Evolutionary conservation across 1,140 invertebrate species (phyloP), one percentile per base, ranked within the genome.

Genomic region (Achatina immaculata): DNA sequence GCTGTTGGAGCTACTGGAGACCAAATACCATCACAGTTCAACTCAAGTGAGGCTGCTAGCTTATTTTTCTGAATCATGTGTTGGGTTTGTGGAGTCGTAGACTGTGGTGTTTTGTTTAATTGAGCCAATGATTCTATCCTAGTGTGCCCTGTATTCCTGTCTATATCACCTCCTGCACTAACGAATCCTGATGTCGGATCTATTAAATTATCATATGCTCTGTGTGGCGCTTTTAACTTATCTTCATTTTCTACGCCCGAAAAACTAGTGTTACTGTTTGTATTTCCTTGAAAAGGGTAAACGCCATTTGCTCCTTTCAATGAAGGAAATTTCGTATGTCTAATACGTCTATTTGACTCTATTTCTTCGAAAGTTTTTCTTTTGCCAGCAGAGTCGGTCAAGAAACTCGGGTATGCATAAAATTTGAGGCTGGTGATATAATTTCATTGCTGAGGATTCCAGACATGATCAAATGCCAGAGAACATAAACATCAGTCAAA

Each of bases 181-280:
- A 91, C 87, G 83, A 91, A 91, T 1, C 89, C 89, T 19, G 90
- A 90, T 3, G 88, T 85, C 24, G 90, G 90, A 78, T 91, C 90
- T 28, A 91, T 84, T 66, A 88, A 87, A 69, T 89, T 90, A 45
- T 90, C 89, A 83, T 85, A 89, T 66, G 82, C 81, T 42, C 90
- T 82, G 55, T 85, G 88, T 14, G 90, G 90, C 3, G 88, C 90
- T 19, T 86, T 40, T 55, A 84, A 82, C 74, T 90, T 86, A 14
- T 89, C 89, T 31, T 87, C 87, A 80, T 91, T 89, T 79, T 91
- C 90, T 85, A 86, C 90, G 73, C 77, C 77, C 78, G 86, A 89
- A 69, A 85, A 51, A 2, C 34, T 42, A 45, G 11, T 72, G 34
- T 82, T 83, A 24, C 84, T 76, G 48, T 83, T 81, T 31, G 84